These are phyloP conservation scores for Rhinogobio ventralis DNA, from an alignment of 2,797 vertebrate species.

Conservation along the genomic window DNA sequence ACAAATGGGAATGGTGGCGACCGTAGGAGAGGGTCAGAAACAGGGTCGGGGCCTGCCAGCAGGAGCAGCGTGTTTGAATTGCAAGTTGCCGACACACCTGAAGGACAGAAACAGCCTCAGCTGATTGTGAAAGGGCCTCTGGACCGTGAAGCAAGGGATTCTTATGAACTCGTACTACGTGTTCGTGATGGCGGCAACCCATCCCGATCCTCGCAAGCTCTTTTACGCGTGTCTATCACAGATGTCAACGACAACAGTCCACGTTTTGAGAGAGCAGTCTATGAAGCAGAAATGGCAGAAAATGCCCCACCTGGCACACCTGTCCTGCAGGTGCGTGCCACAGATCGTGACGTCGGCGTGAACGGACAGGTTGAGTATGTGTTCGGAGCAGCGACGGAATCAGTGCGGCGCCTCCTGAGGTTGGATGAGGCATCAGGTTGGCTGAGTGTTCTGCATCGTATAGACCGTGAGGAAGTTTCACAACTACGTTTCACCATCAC, in stretches of 20 bases:
- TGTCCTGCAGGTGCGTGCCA: constrained; percentile 91
- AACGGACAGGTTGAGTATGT: constrained; percentile 97
- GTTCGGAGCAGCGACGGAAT: constrained; percentile 92
- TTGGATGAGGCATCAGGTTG: constrained; percentile 92
- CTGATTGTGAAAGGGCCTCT: constrained; percentile 94
- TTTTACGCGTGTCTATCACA: constrained; percentile 94
- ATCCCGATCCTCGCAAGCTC: constrained; percentile 90
- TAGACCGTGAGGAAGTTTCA: constrained; percentile 93
- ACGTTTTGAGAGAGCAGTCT: constrained; percentile 91
- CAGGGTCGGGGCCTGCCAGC: constrained; percentile 62
- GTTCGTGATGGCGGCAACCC: constrained; percentile 94
- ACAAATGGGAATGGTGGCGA: constrained; percentile 69
- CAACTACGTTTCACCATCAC: constrained; percentile 92
- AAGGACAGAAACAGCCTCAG: constrained; percentile 97
- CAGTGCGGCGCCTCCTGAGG: constrained; percentile 86
- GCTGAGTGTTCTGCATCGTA: constrained; percentile 93
- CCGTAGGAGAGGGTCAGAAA: constrained; percentile 75
- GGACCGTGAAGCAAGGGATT: constrained; percentile 92
- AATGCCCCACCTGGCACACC: constrained; percentile 94
- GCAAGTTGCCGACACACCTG: constrained; percentile 94
- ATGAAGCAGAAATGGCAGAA: constrained; percentile 93
- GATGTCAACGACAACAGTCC: constrained; percentile 98
- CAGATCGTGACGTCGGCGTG: constrained; percentile 91
- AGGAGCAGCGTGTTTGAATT: constrained; percentile 92
- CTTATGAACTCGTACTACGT: constrained; percentile 91